Conservation (phyloP, 2,888 invertebrate genomes). For the Buathra laborator region DNA sequence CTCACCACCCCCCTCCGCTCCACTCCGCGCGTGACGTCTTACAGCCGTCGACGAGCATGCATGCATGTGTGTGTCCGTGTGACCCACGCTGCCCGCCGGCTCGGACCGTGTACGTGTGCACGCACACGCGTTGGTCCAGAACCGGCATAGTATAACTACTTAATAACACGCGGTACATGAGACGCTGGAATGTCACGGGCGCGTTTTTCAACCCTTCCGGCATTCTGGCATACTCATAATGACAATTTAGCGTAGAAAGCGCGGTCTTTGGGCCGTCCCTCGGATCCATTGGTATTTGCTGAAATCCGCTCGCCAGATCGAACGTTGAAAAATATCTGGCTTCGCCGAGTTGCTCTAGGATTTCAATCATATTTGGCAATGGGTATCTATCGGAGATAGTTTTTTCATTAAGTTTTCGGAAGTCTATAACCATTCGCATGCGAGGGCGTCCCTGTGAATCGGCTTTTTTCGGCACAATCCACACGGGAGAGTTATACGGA, state of each 20-base stretch:
- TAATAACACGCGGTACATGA: background rate
- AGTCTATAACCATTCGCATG: slow-evolving; percentile 42
- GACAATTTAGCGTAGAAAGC: background rate
- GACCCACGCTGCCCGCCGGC: too few species aligned
- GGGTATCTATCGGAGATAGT: too few species aligned
- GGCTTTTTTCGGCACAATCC: slow-evolving; percentile 57
- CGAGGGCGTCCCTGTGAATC: slow-evolving; percentile 70
- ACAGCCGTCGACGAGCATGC: too few species aligned
- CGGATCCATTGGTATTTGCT: background rate
- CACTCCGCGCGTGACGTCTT: too few species aligned
- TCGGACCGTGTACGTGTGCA: too few species aligned
- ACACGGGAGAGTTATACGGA: slow-evolving; percentile 64
- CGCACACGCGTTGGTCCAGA: too few species aligned
- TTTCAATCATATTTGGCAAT: slow-evolving; percentile 2
- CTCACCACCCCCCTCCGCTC: too few species aligned
- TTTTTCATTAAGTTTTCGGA: background rate
- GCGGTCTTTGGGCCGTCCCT: background rate
- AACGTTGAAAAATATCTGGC: background rate
- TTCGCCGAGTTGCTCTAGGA: background rate
- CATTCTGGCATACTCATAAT: slow-evolving; percentile 44
- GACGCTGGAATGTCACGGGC: slow-evolving; percentile 45
- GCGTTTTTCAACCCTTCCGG: slow-evolving; percentile 51
- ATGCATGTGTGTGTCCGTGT: too few species aligned
- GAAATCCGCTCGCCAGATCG: background rate
- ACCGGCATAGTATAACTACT: too few species aligned